phyloP scores from a whole-genome alignment of 2,797 vertebrate genomes.

The Anniella stebbinsi region DNA sequence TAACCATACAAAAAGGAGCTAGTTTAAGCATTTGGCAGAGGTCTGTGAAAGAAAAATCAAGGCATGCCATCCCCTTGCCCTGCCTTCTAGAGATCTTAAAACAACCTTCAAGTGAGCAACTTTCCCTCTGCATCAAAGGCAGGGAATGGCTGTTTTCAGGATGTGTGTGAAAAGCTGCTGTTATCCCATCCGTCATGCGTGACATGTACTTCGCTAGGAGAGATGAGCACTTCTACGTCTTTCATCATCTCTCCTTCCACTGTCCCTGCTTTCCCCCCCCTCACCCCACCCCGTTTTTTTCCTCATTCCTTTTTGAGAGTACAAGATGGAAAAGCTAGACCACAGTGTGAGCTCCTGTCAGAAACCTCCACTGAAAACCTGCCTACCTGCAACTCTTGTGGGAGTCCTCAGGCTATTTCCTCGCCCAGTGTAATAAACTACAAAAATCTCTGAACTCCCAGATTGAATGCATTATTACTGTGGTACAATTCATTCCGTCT shows the following conservation, averaged over 20 bases:
- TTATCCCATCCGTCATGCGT: background rate
- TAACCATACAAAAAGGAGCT: background rate
- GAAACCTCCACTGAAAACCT: conserved; percentile 13
- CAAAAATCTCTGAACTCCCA: conserved; percentile 39
- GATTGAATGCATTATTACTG: conserved; percentile 27
- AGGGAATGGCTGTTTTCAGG: conserved; percentile 1
- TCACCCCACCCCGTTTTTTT: background rate
- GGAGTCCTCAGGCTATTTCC: conserved; percentile 31
- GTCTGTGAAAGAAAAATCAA: conserved; percentile 16
- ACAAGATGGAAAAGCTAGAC: background rate
- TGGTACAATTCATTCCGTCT: background rate
- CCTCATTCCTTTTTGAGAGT: conserved; percentile 34
- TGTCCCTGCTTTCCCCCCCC: background rate
- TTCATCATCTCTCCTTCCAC: conserved; percentile 46
- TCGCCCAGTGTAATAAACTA: conserved; percentile 17
- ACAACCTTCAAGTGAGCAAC: conserved; percentile 48
- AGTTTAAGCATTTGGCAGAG: conserved; percentile 10
- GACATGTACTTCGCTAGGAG: conserved; percentile 45
- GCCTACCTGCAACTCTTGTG: conserved; percentile 2
- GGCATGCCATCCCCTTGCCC: background rate
- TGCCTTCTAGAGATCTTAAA: conserved; percentile 26
- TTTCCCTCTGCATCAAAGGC: background rate
- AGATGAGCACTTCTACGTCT: conserved; percentile 26
- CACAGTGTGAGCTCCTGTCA: conserved; percentile 7
- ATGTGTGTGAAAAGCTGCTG: conserved; percentile 9